Percentiles rank a stretch among this genome's conserved stretches.
phyloP scores from a whole-genome alignment of 2,888 invertebrate genomes.

The Nomada hirtipes region DNA sequence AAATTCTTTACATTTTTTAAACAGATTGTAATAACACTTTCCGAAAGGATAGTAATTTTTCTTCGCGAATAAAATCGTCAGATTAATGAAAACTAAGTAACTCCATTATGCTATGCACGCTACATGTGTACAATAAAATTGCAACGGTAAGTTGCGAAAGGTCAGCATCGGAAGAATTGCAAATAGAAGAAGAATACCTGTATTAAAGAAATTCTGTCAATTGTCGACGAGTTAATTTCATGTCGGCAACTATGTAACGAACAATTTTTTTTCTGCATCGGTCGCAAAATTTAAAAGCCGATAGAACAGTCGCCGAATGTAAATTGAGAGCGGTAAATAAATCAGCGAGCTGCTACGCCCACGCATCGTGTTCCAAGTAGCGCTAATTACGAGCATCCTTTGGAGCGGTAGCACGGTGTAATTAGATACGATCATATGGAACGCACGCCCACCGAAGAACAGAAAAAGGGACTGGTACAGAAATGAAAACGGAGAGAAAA shows the following conservation, averaged over 20 bases:
- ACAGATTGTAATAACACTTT: too few relatives aligned
- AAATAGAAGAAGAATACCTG: not conserved
- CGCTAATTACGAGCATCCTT: slow-evolving; percentile 52
- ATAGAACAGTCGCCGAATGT: slow-evolving; percentile 18
- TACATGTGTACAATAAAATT: too few relatives aligned
- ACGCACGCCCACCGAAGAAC: not conserved
- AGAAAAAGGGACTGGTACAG: not conserved
- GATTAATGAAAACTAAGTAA: too few relatives aligned
- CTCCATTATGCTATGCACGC: too few relatives aligned
- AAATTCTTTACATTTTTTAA: too few relatives aligned
- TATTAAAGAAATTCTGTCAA: not conserved
- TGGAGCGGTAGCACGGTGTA: slow-evolving; percentile 23
- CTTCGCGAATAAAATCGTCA: too few relatives aligned
- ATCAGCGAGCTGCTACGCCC: slow-evolving; percentile 17
- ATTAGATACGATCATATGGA: slow-evolving; percentile 48
- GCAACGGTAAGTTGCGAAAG: too few relatives aligned
- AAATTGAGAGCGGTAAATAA: slow-evolving; percentile 49
- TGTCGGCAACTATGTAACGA: not conserved
- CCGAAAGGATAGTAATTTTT: too few relatives aligned
- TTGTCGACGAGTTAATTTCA: slow-evolving; percentile 7
- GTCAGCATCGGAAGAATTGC: too few relatives aligned
- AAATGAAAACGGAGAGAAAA: not conserved
- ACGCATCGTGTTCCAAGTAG: slow-evolving; percentile 32
- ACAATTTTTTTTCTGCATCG: not conserved
- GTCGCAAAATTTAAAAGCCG: not conserved